phyloP scores from a whole-genome alignment of 2,113 vertebrate species.

The Ceyx cyanopectus region DNA sequence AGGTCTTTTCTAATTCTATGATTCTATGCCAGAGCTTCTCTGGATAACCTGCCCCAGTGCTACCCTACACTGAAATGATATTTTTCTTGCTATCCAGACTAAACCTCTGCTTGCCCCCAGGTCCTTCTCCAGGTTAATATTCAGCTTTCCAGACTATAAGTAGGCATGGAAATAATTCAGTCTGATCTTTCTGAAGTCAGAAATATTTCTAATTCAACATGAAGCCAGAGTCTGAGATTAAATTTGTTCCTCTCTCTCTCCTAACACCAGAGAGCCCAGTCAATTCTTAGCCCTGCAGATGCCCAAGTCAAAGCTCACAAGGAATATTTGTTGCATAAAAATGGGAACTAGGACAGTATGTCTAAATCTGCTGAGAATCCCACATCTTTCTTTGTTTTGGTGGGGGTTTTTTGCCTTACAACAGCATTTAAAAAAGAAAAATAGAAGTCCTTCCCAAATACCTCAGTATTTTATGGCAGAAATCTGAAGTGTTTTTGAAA shows the following conservation, averaged over 20 bases:
- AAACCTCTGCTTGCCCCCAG: neutral
- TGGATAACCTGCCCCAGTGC: neutral
- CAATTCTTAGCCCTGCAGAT: neutral
- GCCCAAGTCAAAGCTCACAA: neutral
- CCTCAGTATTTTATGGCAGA: neutral
- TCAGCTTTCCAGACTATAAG: neutral
- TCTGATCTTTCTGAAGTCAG: neutral
- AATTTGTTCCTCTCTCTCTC: neutral
- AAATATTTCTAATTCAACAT: neutral
- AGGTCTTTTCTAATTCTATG: no score
- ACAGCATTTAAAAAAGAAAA: neutral
- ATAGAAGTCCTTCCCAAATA: neutral
- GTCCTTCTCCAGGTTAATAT: neutral
- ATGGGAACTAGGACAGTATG: neutral
- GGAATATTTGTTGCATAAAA: neutral
- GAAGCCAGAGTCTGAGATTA: neutral
- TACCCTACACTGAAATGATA: neutral
- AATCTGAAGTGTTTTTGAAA: constrained; percentile 16
- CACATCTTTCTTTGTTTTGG: neutral
- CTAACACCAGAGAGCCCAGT: neutral
- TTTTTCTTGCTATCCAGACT: neutral
- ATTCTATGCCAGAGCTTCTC: neutral
- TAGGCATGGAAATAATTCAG: fast-evolving
- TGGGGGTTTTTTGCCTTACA: neutral
- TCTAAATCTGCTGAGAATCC: neutral